Percentiles rank a stretch among this genome's conserved stretches.
Conservation (phyloP, 2,888 invertebrate species). For the Andrena chrysosceles region DNA sequence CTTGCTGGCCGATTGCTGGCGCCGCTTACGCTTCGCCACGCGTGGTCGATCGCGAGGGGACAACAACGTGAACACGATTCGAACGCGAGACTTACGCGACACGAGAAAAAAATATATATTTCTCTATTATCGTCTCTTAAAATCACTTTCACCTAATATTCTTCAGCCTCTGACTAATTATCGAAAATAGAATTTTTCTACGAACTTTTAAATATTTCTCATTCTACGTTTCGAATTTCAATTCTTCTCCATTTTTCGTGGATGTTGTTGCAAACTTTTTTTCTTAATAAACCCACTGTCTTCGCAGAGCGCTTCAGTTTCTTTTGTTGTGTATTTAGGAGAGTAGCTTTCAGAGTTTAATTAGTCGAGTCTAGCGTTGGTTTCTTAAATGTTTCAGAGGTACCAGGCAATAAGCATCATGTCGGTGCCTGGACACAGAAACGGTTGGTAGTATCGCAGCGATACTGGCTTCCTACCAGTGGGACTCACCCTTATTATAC, state of each 20-base stretch:
- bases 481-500: slow-evolving; percentile 68
- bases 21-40: not conserved
- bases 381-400: slow-evolving; percentile 71
- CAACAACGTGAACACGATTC: not conserved
- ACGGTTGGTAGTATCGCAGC: slow-evolving; percentile 79
- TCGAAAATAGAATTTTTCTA: too few species aligned
- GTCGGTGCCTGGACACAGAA: slow-evolving; percentile 74
- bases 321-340: too few species aligned
- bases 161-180: too few species aligned
- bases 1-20: not conserved
- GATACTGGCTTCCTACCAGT: slow-evolving; percentile 75
- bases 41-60: not conserved
- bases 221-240: too few species aligned
- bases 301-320: too few species aligned
- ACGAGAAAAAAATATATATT: not conserved
- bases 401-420: slow-evolving; percentile 77
- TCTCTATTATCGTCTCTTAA: not conserved
- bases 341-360: too few species aligned
- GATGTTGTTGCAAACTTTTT: too few species aligned
- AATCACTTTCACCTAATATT: not conserved
- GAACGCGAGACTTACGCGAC: not conserved
- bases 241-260: too few species aligned
- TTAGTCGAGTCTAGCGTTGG: too few species aligned
- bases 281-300: too few species aligned
- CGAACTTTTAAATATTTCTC: too few species aligned